These are phyloP conservation scores for Chitala chitala DNA, from an alignment of 2,113 vertebrate species.

Conservation along the genomic window DNA sequence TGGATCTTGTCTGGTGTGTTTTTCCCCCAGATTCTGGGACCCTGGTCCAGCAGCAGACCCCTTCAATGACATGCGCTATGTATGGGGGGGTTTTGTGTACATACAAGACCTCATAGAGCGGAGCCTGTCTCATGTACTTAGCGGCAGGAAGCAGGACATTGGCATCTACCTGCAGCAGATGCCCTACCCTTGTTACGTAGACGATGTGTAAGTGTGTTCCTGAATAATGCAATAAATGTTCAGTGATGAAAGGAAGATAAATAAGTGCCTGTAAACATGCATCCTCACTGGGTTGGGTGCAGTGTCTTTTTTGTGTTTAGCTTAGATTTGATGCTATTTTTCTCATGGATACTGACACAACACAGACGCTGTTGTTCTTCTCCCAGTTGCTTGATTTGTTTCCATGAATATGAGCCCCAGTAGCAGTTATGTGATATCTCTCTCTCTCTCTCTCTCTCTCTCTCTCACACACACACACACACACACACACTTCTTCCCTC, in stretches of 20 bases:
- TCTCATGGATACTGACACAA: too few species aligned
- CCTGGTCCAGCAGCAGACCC: constrained; percentile 75
- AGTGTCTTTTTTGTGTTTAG: too few species aligned
- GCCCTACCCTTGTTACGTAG: constrained; percentile 85
- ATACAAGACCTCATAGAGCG: constrained; percentile 83
- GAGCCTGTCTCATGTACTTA: constrained; percentile 64
- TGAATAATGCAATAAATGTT: not conserved
- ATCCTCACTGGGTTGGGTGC: too few species aligned
- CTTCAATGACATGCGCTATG: constrained; percentile 74
- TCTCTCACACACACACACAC: not conserved
- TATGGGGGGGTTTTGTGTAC: constrained; percentile 84
- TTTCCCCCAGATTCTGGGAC: constrained; percentile 77
- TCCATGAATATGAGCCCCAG: too few species aligned
- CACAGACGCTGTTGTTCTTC: too few species aligned
- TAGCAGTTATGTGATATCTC: not conserved
- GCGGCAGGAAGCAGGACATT: constrained; percentile 36
- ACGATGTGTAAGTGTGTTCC: constrained; percentile 70
- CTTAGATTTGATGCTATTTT: too few species aligned
- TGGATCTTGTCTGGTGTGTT: not conserved
- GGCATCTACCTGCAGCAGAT: constrained; percentile 85
- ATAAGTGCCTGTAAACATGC: not conserved
- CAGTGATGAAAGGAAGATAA: not conserved
- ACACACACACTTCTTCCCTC: not conserved
- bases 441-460: not conserved
- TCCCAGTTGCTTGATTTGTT: too few species aligned